Conservation (phyloP, 2,113 vertebrate genomes). For the Tyrannus savana region DNA sequence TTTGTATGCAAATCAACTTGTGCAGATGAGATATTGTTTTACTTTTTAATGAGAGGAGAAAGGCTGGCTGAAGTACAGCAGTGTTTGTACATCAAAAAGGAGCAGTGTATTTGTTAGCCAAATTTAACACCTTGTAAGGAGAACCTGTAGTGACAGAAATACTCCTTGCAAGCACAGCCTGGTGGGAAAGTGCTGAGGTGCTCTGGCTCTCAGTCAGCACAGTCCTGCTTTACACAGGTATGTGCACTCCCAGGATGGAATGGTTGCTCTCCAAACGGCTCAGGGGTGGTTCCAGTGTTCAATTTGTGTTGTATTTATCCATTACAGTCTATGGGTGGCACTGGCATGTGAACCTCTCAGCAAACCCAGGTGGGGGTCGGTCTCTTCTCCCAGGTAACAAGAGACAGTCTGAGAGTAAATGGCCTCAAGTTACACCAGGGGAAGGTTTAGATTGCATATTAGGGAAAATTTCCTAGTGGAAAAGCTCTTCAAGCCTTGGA, state of each 20-base stretch:
- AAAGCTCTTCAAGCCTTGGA: neutral
- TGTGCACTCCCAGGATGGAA: too few relatives aligned
- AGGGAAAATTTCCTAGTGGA: neutral
- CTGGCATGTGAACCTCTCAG: neutral
- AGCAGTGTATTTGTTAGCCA: neutral
- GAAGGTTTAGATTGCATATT: neutral
- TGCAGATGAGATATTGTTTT: neutral
- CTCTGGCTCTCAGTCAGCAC: neutral
- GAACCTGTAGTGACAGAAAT: neutral
- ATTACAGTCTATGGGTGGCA: neutral
- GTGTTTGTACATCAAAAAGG: neutral
- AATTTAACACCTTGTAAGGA: constrained; percentile 26
- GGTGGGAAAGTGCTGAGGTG: neutral
- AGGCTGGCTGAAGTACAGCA: neutral
- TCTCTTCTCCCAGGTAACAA: neutral
- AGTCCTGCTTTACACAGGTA: neutral
- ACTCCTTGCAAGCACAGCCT: neutral
- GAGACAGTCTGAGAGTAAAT: neutral
- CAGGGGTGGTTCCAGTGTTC: neutral
- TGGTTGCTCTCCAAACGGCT: neutral
- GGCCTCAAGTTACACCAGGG: neutral
- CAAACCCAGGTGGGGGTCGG: neutral
- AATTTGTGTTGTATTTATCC: neutral
- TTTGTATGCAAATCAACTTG: neutral
- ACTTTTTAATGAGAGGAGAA: neutral